These are phyloP conservation scores for Tiliacea aurago DNA, from an alignment of 2,888 invertebrate genomes.

Conservation along the genomic window DNA sequence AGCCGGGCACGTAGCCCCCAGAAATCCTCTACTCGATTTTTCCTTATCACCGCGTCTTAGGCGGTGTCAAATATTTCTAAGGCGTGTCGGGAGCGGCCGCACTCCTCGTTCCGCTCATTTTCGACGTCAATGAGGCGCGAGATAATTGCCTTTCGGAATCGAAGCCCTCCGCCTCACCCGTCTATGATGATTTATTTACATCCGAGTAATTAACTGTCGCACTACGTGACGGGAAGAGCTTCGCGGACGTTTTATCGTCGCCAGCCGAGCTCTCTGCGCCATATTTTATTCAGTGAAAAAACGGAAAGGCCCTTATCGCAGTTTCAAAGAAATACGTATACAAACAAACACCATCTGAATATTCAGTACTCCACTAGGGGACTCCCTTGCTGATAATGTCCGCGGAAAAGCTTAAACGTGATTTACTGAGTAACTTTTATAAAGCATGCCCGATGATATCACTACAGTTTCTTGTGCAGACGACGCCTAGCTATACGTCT, in stretches of 20 bases:
- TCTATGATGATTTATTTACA: constrained; percentile 90
- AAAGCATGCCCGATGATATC: constrained; percentile 75
- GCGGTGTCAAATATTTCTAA: constrained; percentile 84
- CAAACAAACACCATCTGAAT: constrained; percentile 88
- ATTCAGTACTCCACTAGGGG: constrained; percentile 84
- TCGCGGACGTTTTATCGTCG: constrained; percentile 86
- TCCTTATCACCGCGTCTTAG: constrained; percentile 84
- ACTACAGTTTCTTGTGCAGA: constrained; percentile 53
- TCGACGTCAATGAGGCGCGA: constrained; percentile 89
- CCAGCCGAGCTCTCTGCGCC: constrained; percentile 81
- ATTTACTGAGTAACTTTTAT: constrained; percentile 83
- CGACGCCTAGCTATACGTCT: constrained; percentile 16
- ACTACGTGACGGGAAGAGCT: constrained; percentile 89
- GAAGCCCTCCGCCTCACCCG: constrained; percentile 86
- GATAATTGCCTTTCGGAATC: constrained; percentile 89
- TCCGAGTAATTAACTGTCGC: constrained; percentile 90
- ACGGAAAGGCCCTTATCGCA: constrained; percentile 86
- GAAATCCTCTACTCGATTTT: constrained; percentile 84
- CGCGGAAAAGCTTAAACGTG: constrained; percentile 80
- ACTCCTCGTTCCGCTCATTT: constrained; percentile 82
- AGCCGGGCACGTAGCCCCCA: constrained; percentile 83
- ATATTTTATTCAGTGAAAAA: constrained; percentile 87
- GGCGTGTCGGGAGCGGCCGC: constrained; percentile 74
- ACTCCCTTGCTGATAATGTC: constrained; percentile 85
- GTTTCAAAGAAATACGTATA: constrained; percentile 85